Conservation (phyloP, 2,113 vertebrate genomes). For the Monopterus albus region DNA sequence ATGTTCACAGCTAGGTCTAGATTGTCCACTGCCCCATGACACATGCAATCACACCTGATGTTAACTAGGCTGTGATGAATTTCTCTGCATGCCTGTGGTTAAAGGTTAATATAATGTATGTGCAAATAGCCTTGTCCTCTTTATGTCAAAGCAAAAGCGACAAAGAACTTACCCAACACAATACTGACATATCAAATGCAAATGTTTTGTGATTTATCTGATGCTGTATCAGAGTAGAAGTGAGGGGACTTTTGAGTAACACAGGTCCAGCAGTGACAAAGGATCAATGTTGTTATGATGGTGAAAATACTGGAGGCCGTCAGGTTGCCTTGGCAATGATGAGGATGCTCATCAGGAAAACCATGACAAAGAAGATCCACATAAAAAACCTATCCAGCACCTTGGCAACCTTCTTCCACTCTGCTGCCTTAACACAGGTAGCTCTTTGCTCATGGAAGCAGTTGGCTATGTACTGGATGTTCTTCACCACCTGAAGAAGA, state of each 20-base stretch:
- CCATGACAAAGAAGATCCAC: conserved; percentile 98
- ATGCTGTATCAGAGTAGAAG: conserved; percentile 7
- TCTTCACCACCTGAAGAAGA: conserved; percentile 82
- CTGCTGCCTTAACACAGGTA: conserved; percentile 88
- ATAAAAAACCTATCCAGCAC: conserved; percentile 99
- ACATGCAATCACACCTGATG: conserved; percentile 52
- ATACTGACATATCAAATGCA: conserved; percentile 24
- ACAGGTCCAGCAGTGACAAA: conserved; percentile 4
- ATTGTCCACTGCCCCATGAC: conserved; percentile 56
- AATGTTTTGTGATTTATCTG: conserved; percentile 6
- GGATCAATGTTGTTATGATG: not conserved
- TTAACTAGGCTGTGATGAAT: conserved; percentile 35
- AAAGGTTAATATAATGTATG: conserved; percentile 25
- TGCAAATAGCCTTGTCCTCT: conserved; percentile 13
- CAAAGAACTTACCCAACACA: conserved; percentile 8
- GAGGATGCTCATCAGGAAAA: conserved; percentile 96
- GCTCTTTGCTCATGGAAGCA: conserved; percentile 92
- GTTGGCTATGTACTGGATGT: conserved; percentile 94
- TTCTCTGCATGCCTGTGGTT: conserved; percentile 16
- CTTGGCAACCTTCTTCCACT: conserved; percentile 98
- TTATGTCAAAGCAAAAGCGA: conserved; percentile 24
- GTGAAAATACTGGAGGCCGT: conserved; percentile 36
- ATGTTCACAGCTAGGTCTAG: conserved; percentile 54
- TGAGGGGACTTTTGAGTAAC: conserved; percentile 5
- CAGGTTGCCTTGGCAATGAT: conserved; percentile 92